Conservation (phyloP, 2,113 vertebrate species). For the Pteruthius melanotis region DNA sequence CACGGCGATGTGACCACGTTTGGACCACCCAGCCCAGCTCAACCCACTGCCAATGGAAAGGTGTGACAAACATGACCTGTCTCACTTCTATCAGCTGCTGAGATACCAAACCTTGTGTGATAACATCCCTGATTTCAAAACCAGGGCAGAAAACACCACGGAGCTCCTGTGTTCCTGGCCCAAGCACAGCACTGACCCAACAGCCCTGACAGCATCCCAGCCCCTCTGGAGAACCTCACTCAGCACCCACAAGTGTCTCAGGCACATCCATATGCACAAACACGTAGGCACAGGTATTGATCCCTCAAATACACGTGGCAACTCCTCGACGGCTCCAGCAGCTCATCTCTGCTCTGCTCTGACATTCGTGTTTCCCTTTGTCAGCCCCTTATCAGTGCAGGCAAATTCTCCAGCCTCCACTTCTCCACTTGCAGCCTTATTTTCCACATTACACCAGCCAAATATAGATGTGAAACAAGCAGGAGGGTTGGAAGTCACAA, state of each 20-base stretch:
- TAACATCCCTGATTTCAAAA: background rate
- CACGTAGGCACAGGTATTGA: background rate
- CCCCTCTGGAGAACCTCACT: rapidly evolving
- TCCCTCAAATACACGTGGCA: background rate
- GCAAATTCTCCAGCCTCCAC: background rate
- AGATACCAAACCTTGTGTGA: background rate
- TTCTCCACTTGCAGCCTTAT: background rate
- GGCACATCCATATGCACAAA: background rate
- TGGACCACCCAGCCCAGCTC: background rate
- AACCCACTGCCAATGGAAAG: background rate
- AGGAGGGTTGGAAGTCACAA: background rate
- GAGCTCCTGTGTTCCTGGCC: background rate
- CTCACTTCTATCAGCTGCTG: background rate
- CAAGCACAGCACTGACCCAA: rapidly evolving
- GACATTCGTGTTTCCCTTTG: rapidly evolving
- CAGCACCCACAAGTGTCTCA: background rate
- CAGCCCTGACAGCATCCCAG: rapidly evolving
- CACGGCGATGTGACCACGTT: rapidly evolving
- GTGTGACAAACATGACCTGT: background rate
- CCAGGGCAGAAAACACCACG: rapidly evolving
- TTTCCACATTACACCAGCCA: background rate
- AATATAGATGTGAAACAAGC: background rate
- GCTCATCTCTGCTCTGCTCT: background rate
- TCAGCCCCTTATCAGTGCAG: background rate
- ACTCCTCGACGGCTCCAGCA: background rate